Percentiles rank a stretch among this genome's conserved stretches.
Conservation (phyloP, 2,113 vertebrate species). For the Coracopsis vasa region DNA sequence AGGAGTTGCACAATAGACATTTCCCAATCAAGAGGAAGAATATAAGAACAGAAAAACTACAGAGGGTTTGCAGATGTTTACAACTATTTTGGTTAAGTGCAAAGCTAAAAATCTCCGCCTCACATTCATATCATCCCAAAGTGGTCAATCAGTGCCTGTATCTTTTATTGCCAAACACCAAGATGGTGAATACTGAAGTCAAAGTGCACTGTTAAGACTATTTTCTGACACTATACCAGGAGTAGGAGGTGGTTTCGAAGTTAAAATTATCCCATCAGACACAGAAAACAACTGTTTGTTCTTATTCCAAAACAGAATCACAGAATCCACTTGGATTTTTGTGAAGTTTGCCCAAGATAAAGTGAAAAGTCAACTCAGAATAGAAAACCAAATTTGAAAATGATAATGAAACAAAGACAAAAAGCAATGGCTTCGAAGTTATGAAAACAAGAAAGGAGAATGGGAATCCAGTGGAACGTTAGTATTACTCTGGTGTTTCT, state of each 20-base stretch:
- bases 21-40: neutral
- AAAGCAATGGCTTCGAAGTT: neutral
- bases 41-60: neutral
- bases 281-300: neutral
- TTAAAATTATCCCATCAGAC: neutral
- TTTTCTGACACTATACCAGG: neutral
- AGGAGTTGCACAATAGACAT: neutral
- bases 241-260: neutral
- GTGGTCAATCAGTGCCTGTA: neutral
- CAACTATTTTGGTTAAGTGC: neutral
- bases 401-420: neutral
- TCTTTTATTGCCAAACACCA: neutral
- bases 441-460: neutral
- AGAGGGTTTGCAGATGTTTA: neutral
- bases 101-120: neutral
- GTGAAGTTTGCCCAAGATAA: neutral
- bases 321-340: neutral
- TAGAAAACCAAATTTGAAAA: neutral
- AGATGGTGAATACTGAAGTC: neutral
- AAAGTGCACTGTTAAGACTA: neutral
- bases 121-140: neutral
- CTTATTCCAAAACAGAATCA: neutral
- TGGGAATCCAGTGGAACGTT: neutral
- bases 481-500: neutral
- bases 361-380: neutral